phyloP scores from a whole-genome alignment of 2,888 invertebrate genomes.

The Cistogaster globosa region DNA sequence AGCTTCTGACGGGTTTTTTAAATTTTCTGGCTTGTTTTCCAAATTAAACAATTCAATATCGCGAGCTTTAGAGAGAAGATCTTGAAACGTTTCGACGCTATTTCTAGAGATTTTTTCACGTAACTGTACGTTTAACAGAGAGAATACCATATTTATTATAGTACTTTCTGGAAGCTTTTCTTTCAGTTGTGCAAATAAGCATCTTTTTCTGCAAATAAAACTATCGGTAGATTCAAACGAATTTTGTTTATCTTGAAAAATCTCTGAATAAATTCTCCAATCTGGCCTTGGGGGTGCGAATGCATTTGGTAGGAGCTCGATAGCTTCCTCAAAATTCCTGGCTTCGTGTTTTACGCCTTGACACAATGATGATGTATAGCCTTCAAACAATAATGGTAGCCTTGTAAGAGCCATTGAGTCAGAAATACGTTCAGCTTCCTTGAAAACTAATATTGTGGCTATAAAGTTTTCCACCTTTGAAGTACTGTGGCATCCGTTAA shows the following conservation, averaged over 20 bases:
- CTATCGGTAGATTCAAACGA: slow-evolving; percentile 26
- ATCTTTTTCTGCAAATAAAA: slow-evolving; percentile 40
- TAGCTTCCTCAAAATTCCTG: slow-evolving; percentile 1
- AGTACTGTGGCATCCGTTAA: slow-evolving; percentile 47
- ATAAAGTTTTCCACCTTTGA: slow-evolving; percentile 55
- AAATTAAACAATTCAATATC: no score
- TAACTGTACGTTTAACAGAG: slow-evolving; percentile 7
- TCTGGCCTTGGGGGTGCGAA: slow-evolving; percentile 54
- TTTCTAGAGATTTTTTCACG: slow-evolving; percentile 23
- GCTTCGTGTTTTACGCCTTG: background rate
- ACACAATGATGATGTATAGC: no score
- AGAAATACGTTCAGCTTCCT: slow-evolving; percentile 16
- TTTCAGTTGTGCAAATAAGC: slow-evolving; percentile 27
- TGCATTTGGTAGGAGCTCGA: slow-evolving; percentile 24
- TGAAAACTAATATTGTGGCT: slow-evolving; percentile 39
- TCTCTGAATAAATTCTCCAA: slow-evolving; percentile 45
- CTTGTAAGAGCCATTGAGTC: background rate
- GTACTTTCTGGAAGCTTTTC: slow-evolving; percentile 34
- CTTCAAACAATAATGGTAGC: no score
- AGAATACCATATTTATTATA: slow-evolving; percentile 28
- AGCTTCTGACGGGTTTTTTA: background rate
- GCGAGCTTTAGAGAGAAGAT: no score
- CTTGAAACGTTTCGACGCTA: background rate
- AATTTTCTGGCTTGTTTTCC: slow-evolving; percentile 3
- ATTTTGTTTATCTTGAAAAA: slow-evolving; percentile 41